Evolutionary conservation across 2,113 vertebrate genomes (phyloP).

Genomic region (Piaya cayana): DNA sequence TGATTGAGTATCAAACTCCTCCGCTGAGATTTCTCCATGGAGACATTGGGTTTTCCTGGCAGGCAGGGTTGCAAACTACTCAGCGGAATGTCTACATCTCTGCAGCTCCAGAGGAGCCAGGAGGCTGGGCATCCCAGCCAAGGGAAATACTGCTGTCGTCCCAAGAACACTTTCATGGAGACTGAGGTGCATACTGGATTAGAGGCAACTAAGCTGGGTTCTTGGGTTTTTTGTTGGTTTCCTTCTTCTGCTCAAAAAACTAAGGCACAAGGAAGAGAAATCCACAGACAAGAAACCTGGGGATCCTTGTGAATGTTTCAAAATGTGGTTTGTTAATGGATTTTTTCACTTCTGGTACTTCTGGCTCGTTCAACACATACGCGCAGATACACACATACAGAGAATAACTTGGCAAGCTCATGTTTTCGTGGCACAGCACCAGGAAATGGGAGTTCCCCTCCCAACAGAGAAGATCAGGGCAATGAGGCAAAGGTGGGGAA

Average conservation of each 20-base stretch:
- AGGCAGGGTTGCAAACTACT: conserved; percentile 62
- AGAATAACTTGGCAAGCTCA: conserved; percentile 5
- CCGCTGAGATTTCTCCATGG: conserved; percentile 58
- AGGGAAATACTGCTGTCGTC: conserved; percentile 75
- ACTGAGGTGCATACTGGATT: conserved; percentile 36
- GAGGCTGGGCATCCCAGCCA: conserved; percentile 69
- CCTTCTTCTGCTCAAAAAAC: background rate
- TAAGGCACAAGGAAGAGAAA: background rate
- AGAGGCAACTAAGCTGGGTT: conserved; percentile 7
- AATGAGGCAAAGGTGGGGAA: conserved; percentile 59
- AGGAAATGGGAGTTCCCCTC: conserved; percentile 61
- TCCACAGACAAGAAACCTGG: background rate
- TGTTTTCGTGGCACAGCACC: conserved; percentile 16
- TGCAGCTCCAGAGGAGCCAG: conserved; percentile 66
- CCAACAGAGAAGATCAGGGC: conserved; percentile 54
- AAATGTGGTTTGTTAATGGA: conserved; percentile 40
- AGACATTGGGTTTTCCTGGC: conserved; percentile 76
- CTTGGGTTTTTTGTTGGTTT: background rate
- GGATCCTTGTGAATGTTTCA: conserved; percentile 32
- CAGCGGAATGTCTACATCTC: conserved; percentile 66
- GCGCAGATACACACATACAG: conserved; percentile 14
- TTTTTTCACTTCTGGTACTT: conserved; percentile 41
- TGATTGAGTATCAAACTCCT: conserved; percentile 29
- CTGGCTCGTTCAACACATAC: background rate
- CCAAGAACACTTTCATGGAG: conserved; percentile 67